Evolutionary conservation across 2,888 invertebrate species (phyloP).

Genomic region (Plemyria rubiginata): DNA sequence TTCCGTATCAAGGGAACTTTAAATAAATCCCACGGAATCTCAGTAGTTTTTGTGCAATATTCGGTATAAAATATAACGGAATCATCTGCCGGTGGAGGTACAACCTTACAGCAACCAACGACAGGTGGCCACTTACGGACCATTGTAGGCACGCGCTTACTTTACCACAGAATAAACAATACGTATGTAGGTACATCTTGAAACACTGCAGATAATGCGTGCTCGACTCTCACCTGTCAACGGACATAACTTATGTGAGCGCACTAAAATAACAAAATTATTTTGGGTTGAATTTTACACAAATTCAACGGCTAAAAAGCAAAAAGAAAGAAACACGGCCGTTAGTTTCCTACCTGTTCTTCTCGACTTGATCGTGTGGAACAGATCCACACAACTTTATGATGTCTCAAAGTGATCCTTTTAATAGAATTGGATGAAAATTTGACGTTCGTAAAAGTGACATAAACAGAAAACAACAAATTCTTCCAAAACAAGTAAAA

Average conservation of each 20-base stretch:
- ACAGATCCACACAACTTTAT: too few relatives aligned
- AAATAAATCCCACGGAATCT: too few relatives aligned
- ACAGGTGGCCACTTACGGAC: slow-evolving; percentile 47
- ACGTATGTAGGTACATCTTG: slow-evolving; percentile 8
- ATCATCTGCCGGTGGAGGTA: slow-evolving; percentile 10
- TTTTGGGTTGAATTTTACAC: slow-evolving; percentile 18
- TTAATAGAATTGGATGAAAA: too few relatives aligned
- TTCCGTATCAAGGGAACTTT: neutral
- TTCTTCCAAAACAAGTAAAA: too few relatives aligned
- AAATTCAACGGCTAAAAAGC: too few relatives aligned
- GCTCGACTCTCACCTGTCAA: slow-evolving; percentile 36
- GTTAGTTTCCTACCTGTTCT: too few relatives aligned
- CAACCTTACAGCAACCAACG: slow-evolving; percentile 38
- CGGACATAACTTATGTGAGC: slow-evolving; percentile 28
- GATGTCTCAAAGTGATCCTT: too few relatives aligned
- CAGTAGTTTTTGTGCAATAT: neutral
- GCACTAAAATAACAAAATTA: slow-evolving; percentile 19
- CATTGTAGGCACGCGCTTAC: slow-evolving; percentile 30
- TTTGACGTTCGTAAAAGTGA: neutral
- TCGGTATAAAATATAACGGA: neutral
- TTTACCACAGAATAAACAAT: slow-evolving; percentile 18
- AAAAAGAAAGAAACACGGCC: too few relatives aligned
- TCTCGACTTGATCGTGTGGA: too few relatives aligned
- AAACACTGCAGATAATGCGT: slow-evolving; percentile 24
- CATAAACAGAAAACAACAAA: slow-evolving; percentile 1